Conservation (phyloP, 2,888 invertebrate species). For the Sphaerophoria taeniata region DNA sequence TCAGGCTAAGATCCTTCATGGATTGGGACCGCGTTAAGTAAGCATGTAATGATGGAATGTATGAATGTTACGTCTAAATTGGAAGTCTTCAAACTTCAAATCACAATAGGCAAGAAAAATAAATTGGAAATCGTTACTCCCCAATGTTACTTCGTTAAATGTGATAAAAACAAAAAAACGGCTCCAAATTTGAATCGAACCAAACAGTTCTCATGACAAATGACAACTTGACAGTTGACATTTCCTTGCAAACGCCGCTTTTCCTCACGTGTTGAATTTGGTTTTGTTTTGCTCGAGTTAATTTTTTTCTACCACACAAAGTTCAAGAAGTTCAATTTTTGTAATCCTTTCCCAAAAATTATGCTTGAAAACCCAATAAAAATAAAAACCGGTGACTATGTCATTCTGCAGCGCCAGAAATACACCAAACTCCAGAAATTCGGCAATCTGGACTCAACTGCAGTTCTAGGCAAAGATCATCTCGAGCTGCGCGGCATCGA, state of each 20-base stretch:
- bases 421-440: constrained; percentile 91
- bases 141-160: too few species aligned
- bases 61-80: too few species aligned
- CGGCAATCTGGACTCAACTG: constrained; percentile 85
- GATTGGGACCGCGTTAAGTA: too few species aligned
- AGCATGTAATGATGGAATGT: too few species aligned
- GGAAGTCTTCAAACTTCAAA: too few species aligned
- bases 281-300: constrained; percentile 13
- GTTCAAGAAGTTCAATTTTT: not conserved
- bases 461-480: constrained; percentile 88
- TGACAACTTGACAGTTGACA: not conserved
- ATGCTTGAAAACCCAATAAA: constrained; percentile 74
- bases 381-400: constrained; percentile 88
- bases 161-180: too few species aligned
- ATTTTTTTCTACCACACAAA: not conserved
- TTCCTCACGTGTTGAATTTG: constrained; percentile 3
- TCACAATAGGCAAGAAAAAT: too few species aligned
- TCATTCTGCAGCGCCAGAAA: constrained; percentile 90
- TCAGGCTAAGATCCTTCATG: too few species aligned
- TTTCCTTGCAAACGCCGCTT: not conserved
- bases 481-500: constrained; percentile 87
- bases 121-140: too few species aligned
- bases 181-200: not conserved
- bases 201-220: not conserved
- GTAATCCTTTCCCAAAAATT: not conserved